A percentile compares a stretch with the other conserved stretches of the same genome.
These are phyloP conservation scores for Ostrea edulis DNA, from an alignment of 1,140 invertebrate species.

Conservation along the genomic window DNA sequence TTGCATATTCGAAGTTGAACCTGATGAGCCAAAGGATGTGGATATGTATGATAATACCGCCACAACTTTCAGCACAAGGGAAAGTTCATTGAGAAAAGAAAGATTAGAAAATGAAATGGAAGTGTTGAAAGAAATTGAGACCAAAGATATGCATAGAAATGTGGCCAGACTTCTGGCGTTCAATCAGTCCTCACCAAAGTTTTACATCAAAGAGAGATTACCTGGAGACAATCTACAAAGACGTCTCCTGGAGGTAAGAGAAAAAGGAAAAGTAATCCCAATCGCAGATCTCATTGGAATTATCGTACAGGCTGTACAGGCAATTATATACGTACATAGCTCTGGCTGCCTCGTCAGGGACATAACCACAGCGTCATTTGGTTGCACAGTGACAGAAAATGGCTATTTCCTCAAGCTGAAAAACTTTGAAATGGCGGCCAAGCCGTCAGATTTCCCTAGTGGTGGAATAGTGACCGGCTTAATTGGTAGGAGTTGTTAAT, in stretches of 20 bases:
- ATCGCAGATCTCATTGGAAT: not conserved
- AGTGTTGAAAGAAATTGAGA: not conserved
- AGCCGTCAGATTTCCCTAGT: not conserved
- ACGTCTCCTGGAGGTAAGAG: not conserved
- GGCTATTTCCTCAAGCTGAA: not conserved
- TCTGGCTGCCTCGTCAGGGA: not conserved
- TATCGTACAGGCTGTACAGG: not conserved
- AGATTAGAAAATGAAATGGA: not conserved
- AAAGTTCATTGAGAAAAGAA: not conserved
- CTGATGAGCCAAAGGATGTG: not conserved
- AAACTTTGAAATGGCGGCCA: slow-evolving; percentile 19
- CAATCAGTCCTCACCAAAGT: not conserved
- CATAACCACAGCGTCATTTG: not conserved
- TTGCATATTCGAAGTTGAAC: not conserved
- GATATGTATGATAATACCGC: not conserved
- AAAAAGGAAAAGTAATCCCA: slow-evolving; percentile 14
- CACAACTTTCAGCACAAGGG: not conserved
- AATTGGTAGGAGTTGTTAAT: not conserved
- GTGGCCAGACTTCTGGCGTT: slow-evolving; percentile 1
- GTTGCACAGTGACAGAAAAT: not conserved
- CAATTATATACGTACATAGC: not conserved
- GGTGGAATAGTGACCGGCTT: not conserved
- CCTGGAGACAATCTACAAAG: slow-evolving; percentile 5
- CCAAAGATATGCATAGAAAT: not conserved
- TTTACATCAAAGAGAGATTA: slow-evolving; percentile 20